Base-by-base conservation (phyloP, 2,113 vertebrate species). In the Fulica atra region DNA sequence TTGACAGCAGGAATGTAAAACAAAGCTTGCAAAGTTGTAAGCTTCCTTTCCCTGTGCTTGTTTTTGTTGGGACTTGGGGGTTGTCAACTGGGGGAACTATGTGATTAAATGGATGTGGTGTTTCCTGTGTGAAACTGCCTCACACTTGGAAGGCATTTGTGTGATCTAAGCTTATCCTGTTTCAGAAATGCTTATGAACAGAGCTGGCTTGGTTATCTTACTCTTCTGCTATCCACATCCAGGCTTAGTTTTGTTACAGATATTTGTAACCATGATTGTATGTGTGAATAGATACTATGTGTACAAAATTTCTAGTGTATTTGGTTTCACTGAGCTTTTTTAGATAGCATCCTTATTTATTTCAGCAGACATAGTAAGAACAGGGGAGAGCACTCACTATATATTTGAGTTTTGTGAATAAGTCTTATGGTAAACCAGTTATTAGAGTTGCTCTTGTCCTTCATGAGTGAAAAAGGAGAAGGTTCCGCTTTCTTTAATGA, bases 1-100 rank as follows among this genome's bases (percentile, higher is more conserved):
- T 51, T 87, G 87, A 85, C 70, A 89, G 53, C 35, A 65, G 81
- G 81, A 93, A 79, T 89, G 81, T 66, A 72, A 88, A 92, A 94
- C 76, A 86, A 91, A 84, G 69, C 65, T 91, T 93, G 48, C 61
- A n/a, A 57, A 76, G 51, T 87, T 82, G 57, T 74, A 89, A 71
- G 16, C 19, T 92, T 89, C 9, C 76, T 89, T 96, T 81, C 60
- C 76, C 53, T 50, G 8, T 69, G 54, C n/a, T 90, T 95, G 46
- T 80, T 95, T 93, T 92, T 86, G 12, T 72, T 79, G 88, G 13
- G 73, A 76, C 61, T 69, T 57, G 33, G 69, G 9, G 4, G 26
- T 76, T 96, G 73, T 80, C 57, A 93, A 4, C 26, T 10, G 56
- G 48, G 38, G 40, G 42, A 91, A 84, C 38, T 71, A 53, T 0